These are phyloP conservation scores for Psix sp. DNA, from an alignment of 1,140 invertebrate genomes.

Conservation along the genomic window DNA sequence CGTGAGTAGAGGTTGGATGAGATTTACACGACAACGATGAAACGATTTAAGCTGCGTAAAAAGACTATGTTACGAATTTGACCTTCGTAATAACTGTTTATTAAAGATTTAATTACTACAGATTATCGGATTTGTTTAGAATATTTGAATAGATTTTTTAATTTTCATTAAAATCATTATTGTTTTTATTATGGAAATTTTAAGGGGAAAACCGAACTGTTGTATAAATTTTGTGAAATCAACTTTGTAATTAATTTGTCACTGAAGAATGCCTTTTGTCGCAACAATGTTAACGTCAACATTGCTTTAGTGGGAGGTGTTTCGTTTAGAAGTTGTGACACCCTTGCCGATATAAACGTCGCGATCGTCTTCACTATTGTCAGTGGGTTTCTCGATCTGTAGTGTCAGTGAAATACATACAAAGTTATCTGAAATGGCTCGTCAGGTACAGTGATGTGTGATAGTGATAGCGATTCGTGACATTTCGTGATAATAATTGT, in stretches of 20 bases:
- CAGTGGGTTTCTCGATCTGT: conserved; percentile 65
- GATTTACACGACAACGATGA: conserved; percentile 56
- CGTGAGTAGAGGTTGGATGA: conserved; percentile 43
- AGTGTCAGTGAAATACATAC: conserved; percentile 38
- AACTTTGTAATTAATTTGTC: conserved; percentile 1
- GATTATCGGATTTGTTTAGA: no score
- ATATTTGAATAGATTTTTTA: no score
- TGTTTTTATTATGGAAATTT: no score
- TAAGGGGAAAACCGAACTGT: no score
- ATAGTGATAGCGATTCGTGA: conserved; percentile 29
- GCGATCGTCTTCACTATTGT: conserved; percentile 57
- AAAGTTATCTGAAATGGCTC: conserved; percentile 62
- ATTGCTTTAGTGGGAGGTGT: conserved; percentile 31
- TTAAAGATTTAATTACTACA: conserved; percentile 26
- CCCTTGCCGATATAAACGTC: conserved; percentile 59
- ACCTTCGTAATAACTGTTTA: conserved; percentile 39
- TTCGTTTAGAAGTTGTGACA: conserved; percentile 58
- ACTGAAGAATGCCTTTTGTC: conserved; percentile 10
- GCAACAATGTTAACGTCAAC: conserved; percentile 20
- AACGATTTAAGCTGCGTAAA: conserved; percentile 41
- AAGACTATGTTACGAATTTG: conserved; percentile 25
- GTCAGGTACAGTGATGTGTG: conserved; percentile 64
- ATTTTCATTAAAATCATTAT: no score
- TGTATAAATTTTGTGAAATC: no score
- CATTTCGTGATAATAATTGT: conserved; percentile 3